Percentiles rank a stretch among this genome's conserved stretches.
Evolutionary conservation across 2,797 vertebrate species (phyloP).

Genomic region (Mastacembelus armatus): DNA sequence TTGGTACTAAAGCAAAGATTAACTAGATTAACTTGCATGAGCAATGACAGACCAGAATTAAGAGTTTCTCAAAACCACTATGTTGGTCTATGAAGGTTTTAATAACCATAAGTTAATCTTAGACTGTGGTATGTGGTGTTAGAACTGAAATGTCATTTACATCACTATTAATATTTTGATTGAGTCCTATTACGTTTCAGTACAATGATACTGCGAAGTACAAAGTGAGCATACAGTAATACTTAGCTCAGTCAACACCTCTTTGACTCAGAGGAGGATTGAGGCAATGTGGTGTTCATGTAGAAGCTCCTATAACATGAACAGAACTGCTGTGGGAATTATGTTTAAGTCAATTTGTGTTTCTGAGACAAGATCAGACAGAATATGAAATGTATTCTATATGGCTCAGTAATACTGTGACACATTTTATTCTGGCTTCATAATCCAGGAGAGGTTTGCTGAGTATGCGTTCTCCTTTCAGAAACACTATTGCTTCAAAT

Average conservation of each 20-base stretch:
- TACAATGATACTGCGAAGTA: background rate
- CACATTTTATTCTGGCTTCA: conserved; percentile 13
- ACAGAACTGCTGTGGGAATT: background rate
- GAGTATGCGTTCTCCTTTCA: conserved; percentile 10
- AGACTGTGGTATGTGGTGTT: too few species aligned
- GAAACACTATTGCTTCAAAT: conserved; percentile 3
- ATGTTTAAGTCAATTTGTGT: conserved; percentile 5
- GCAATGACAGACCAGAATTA: too few species aligned
- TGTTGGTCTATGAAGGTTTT: too few species aligned
- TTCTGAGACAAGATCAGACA: background rate
- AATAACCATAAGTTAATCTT: too few species aligned
- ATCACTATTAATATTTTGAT: too few species aligned
- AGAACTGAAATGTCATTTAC: too few species aligned
- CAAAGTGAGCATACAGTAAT: background rate
- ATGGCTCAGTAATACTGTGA: background rate
- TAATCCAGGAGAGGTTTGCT: conserved; percentile 2
- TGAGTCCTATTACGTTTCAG: too few species aligned
- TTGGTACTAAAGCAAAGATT: too few species aligned
- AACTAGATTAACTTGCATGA: too few species aligned
- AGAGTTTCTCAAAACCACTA: too few species aligned
- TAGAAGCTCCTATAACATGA: background rate
- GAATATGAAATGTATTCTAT: background rate
- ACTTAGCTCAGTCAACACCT: background rate
- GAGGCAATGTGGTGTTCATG: background rate
- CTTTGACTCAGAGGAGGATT: conserved; percentile 10